Evolutionary conservation across 2,113 vertebrate genomes (phyloP).

Genomic region (Sebastes fasciatus): DNA sequence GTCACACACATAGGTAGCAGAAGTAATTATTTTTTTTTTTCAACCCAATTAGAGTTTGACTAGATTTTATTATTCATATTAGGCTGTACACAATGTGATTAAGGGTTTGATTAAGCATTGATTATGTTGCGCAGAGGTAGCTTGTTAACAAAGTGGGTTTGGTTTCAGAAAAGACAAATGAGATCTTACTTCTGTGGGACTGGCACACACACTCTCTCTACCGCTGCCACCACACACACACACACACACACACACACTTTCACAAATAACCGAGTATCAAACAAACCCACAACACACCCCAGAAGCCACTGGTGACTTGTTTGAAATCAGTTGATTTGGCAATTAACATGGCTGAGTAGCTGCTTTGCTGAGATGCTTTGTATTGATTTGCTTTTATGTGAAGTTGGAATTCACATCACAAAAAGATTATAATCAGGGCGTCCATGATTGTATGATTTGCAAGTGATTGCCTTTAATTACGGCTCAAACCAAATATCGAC

Average conservation of each 20-base stretch:
- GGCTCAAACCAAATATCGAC: slow-evolving; percentile 44
- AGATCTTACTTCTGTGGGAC: slow-evolving; percentile 17
- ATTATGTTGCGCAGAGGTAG: slow-evolving; percentile 41
- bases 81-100: slow-evolving; percentile 61
- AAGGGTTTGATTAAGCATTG: slow-evolving; percentile 58
- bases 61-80: slow-evolving; percentile 54
- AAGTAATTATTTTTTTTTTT: slow-evolving; percentile 48
- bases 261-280: slow-evolving; percentile 22
- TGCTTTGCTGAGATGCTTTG: slow-evolving; percentile 36
- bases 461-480: slow-evolving; percentile 65
- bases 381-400: slow-evolving; percentile 49
- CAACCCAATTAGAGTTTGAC: slow-evolving; percentile 45
- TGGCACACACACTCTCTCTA: background rate
- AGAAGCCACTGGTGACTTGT: slow-evolving; percentile 31
- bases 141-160: slow-evolving; percentile 37
- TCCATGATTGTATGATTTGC: slow-evolving; percentile 57
- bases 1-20: slow-evolving; percentile 30
- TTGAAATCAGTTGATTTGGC: slow-evolving; percentile 51
- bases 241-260: slow-evolving; percentile 1
- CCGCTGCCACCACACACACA: background rate
- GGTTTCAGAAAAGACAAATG: slow-evolving; percentile 31
- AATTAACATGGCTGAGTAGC: slow-evolving; percentile 48
- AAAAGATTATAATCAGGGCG: slow-evolving; percentile 52
- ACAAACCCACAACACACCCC: slow-evolving; percentile 19
- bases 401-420: slow-evolving; percentile 58